Base-by-base conservation (phyloP, 2,888 invertebrate species). In the Xestia sexstrigata region DNA sequence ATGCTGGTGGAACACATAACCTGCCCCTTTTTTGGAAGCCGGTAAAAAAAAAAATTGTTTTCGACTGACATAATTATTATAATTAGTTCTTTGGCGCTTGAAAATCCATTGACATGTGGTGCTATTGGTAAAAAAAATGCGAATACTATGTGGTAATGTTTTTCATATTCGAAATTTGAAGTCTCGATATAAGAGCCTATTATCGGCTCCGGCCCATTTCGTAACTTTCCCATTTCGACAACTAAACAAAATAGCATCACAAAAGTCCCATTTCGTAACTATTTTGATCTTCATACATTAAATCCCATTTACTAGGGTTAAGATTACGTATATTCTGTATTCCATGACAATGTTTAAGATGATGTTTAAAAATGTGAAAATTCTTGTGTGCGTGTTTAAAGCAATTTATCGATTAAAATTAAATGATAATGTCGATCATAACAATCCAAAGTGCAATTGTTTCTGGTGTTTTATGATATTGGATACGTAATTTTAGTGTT, bases 401-500 rank as follows among this genome's bases (percentile, higher is more conserved):
- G 20, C 20, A 23, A 23, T 66, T 26, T 52, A 52, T 26, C 39
- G 65, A 23, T 52, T 39, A 30, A 8, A 42, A 67, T 52, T 45
- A 30, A 58, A 55, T 35, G 35, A 47, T 65, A 35, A 67, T 39
- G 8, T 67, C 20, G 2, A 13, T 67, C 17, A 73, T 45, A 73
- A 45, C 39, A 55, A 17, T 55, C 45, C 9, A 74, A 58, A 70
- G 0, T 58, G 35, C n/a, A 69, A 70, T 70, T 23, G 35, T 52
- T 49, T 49, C n/a, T 30, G 35, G 35, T 47, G 15, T 58, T 70
- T 70, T 47, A 74, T 58, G 52, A 47, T 58, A 20, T 45, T 35
- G n/a, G 13, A 15, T 15, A 42, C 42, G 65, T 42, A 65, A 26
- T 65, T 65, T 65, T 42, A 65, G 39, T 65, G 70, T 70, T 58